A percentile compares a stretch with the other conserved stretches of the same genome.
These are phyloP conservation scores for Octonoba sinensis DNA, from an alignment of 2,888 invertebrate genomes.

Conservation along the genomic window DNA sequence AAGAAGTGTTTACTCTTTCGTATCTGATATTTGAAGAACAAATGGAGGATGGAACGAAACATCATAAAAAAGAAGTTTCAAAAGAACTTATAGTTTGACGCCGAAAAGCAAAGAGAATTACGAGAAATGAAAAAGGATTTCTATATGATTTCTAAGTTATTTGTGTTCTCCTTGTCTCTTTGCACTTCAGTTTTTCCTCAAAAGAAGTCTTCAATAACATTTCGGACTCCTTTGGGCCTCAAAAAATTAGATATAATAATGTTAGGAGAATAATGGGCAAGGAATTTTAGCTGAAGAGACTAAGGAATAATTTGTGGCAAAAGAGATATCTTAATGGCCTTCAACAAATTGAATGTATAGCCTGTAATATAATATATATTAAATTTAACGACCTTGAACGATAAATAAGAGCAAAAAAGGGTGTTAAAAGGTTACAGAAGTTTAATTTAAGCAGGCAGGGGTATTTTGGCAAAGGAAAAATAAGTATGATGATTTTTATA, in stretches of 20 bases:
- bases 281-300: too few relatives aligned
- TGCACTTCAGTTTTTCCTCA: slow-evolving; percentile 36
- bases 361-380: too few relatives aligned
- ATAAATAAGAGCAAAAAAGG: too few relatives aligned
- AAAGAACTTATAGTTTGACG: neutral
- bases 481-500: too few relatives aligned
- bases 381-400: too few relatives aligned
- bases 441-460: too few relatives aligned
- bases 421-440: too few relatives aligned
- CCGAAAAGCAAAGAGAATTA: slow-evolving; percentile 13
- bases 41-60: slow-evolving; percentile 3
- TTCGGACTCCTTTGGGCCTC: slow-evolving; percentile 14
- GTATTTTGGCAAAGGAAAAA: too few relatives aligned
- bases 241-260: neutral
- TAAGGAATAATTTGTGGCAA: too few relatives aligned
- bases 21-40: slow-evolving; percentile 43
- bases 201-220: slow-evolving; percentile 52
- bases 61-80: slow-evolving; percentile 26
- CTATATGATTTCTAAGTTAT: slow-evolving; percentile 49
- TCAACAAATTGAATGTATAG: too few relatives aligned
- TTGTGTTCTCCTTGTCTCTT: slow-evolving; percentile 46
- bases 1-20: neutral
- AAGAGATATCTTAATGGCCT: too few relatives aligned
- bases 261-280: neutral
- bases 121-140: neutral